Evolutionary conservation across 2,797 vertebrate species (phyloP), one percentile per base, ranked within the genome.

Genomic region (Brotula barbata): DNA sequence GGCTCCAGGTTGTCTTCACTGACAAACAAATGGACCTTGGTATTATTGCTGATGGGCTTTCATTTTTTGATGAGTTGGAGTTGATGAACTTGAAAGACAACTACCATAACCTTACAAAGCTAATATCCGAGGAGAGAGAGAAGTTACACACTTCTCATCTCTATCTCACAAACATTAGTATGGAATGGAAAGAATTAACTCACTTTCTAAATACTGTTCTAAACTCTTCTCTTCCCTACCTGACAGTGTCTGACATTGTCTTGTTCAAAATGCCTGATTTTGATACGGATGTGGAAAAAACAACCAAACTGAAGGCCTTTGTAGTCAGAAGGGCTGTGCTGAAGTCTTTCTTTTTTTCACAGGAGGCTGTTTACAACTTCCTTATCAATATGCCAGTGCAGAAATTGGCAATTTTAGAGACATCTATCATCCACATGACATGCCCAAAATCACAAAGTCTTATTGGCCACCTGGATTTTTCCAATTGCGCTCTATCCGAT

Each of bases 391-490:
- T 95, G 84, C 92, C 92, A 6, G 85, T 94, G 46, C 41, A 60
- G 76, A 89, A 39, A 43, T 39, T 94, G 28, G 89, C 91, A 0
- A 45, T 96, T n/a, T 44, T 74, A 2, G 83, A 94, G 47, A 55
- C 91, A 0, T 73, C 78, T 19, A 83, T 95, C 2, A 78, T 94
- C 41, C 89, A 94, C 52, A 94, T 98, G 92, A 89, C 92, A 33
- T 98, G 95, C 68, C 96, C 95, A 23, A 23, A 36, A 0, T 37
- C 9, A 1, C 75, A 49, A 17, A 97, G 93, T 68, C 60, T 39
- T 9, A 90, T 94, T 46, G 66, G 40, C 2, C 77, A 88, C 41
- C 72, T 98, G 58, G 89, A 92, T 71, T 92, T 97, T 47, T 91
- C 93, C 2, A 68, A 70, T 58, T 95, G 95, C 42, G 79, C 91